Conservation (phyloP, 2,113 vertebrate genomes). For the Semicossyphus pulcher region DNA sequence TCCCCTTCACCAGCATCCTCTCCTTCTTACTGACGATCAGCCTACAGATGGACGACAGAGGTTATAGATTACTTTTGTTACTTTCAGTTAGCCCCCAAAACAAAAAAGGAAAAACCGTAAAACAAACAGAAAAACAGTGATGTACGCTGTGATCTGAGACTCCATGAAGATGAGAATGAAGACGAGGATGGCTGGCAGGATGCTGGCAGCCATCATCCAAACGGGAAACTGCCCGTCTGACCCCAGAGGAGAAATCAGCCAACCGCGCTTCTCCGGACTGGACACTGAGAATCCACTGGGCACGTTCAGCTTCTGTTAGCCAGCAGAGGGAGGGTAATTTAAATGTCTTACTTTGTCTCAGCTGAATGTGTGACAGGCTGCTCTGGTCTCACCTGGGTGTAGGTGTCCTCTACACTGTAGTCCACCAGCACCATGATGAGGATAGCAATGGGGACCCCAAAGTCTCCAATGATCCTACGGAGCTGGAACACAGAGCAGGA, state of each 20-base stretch:
- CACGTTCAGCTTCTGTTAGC: slow-evolving; percentile 90
- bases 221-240: slow-evolving; percentile 86
- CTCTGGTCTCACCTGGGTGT: slow-evolving; percentile 87
- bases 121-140: neutral
- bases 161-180: slow-evolving; percentile 99
- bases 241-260: slow-evolving; percentile 93
- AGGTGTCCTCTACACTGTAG: slow-evolving; percentile 90
- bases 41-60: slow-evolving; percentile 13
- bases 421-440: slow-evolving; percentile 96
- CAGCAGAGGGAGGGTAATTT: neutral
- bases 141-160: slow-evolving; percentile 96
- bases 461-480: slow-evolving; percentile 94
- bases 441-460: slow-evolving; percentile 95
- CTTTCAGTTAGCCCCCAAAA: neutral
- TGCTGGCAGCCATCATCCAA: slow-evolving; percentile 96
- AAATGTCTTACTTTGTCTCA: neutral
- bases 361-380: neutral
- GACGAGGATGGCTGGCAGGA: slow-evolving; percentile 90
- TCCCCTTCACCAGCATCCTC: slow-evolving; percentile 93
- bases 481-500: slow-evolving; percentile 79
- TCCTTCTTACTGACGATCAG: slow-evolving; percentile 93
- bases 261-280: slow-evolving; percentile 88
- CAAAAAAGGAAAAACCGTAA: neutral
- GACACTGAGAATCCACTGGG: slow-evolving; percentile 93
- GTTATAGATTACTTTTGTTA: neutral